Base-by-base conservation (phyloP, 2,797 vertebrate species). In the Macropus fuliginosus region DNA sequence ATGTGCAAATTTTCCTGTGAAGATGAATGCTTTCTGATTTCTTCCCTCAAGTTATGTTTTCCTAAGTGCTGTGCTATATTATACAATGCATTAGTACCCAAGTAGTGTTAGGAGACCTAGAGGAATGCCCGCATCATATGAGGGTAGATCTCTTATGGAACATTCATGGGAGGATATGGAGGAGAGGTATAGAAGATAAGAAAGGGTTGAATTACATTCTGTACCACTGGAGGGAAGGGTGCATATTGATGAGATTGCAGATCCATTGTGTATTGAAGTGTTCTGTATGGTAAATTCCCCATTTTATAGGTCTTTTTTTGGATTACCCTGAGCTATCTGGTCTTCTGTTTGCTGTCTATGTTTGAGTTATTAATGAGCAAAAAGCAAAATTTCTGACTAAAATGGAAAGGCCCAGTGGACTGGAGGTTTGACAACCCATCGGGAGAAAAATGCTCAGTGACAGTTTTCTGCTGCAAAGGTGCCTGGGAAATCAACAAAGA, bases 361-460 rank as follows among this genome's bases (percentile, higher is more conserved):
- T 96, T 96, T 97, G 97, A 97, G 94, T 98, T 98, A 96, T 97
- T 98, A 98, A 96, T 96, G 94, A 98, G 91, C 94, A 95, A 96
- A 94, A 50, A 96, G 54, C 4, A 97, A 98, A 98, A 98, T 21
- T 66, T 96, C 97, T 98, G 97, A 98, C 40, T 97, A 98, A 97
- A 91, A 93, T 74, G 55, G 94, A 93, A 93, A 94, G 92, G 10
- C 9, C 40, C 66, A 29, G 54, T 31, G 46, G 94, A 21, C 40
- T 92, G 96, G 87, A 95, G 94, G 54, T 96, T 93, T 52, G 96
- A 98, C 96, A 91, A 91, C 46, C 91, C 91, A 54, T 50, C 29
- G 91, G 55, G n/a, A 91, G 94, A 96, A 92, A 55, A 96, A 92
- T 27, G 56, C 56, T 91, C 94, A 91, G 55, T 81, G 95, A 96